A percentile compares a stretch with the other conserved stretches of the same genome.
Evolutionary conservation across 2,888 invertebrate species (phyloP).

Genomic region (Drosophila putrida): DNA sequence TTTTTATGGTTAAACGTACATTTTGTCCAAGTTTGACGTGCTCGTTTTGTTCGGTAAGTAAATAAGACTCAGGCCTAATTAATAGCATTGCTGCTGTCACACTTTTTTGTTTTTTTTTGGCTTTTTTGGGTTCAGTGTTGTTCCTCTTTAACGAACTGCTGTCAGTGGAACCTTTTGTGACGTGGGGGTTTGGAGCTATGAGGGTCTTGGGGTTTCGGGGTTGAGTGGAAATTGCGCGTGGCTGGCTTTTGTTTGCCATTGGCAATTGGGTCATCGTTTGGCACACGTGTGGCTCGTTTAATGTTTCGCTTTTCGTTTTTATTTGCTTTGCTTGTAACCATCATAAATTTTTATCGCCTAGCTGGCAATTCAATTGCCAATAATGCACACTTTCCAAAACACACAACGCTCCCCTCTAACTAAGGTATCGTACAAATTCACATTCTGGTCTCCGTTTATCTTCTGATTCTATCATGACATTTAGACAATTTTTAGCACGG

Average conservation of each 20-base stretch:
- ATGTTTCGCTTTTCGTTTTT: slow-evolving; percentile 56
- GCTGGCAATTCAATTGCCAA: slow-evolving; percentile 54
- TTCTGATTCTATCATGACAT: slow-evolving; percentile 18
- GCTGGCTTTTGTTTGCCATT: slow-evolving; percentile 53
- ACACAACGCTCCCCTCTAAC: slow-evolving; percentile 5
- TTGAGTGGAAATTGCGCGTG: slow-evolving; percentile 43
- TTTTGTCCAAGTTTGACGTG: slow-evolving; percentile 18
- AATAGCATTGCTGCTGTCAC: slow-evolving; percentile 27
- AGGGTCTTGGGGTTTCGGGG: slow-evolving; percentile 4
- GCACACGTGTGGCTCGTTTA: slow-evolving; percentile 78
- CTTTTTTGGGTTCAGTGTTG: not conserved
- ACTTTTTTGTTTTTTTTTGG: no score
- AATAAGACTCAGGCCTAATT: slow-evolving; percentile 40
- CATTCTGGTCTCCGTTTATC: slow-evolving; percentile 13
- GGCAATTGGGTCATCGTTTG: slow-evolving; percentile 75
- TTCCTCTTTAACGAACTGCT: slow-evolving; percentile 36
- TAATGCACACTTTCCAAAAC: slow-evolving; percentile 44
- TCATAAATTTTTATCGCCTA: slow-evolving; percentile 69
- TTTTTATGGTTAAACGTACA: slow-evolving; percentile 12
- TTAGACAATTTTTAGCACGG: slow-evolving; percentile 8
- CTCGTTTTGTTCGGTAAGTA: slow-evolving; percentile 32
- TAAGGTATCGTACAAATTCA: slow-evolving; percentile 2
- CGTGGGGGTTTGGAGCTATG: not conserved
- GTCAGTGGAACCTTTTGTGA: slow-evolving; percentile 25
- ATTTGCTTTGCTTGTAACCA: slow-evolving; percentile 57